Evolutionary conservation across 2,888 invertebrate species (phyloP).

Genomic region (Tenthredo scrophulariae): DNA sequence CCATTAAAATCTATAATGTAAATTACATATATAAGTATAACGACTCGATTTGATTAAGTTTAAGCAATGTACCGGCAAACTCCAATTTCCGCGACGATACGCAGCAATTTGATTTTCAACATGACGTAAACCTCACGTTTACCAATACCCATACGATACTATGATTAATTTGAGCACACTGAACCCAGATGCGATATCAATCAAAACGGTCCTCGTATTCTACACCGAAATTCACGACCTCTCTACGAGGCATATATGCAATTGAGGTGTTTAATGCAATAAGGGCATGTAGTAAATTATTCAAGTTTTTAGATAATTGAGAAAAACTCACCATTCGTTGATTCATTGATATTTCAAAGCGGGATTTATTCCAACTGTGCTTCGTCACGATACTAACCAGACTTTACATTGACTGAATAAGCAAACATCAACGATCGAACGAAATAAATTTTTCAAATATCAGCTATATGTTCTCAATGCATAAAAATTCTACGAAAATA

Average conservation of each 20-base stretch:
- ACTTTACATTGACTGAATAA: too few species aligned
- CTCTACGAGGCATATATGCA: not conserved
- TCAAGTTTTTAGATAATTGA: not conserved
- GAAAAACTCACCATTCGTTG: not conserved
- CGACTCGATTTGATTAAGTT: slow-evolving; percentile 36
- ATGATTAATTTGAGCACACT: slow-evolving; percentile 2
- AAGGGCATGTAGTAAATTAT: not conserved
- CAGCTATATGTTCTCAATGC: too few species aligned
- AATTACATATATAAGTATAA: not conserved
- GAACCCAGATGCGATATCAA: not conserved
- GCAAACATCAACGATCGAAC: too few species aligned
- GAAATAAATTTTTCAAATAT: too few species aligned
- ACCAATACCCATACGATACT: not conserved
- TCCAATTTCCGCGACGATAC: slow-evolving; percentile 40
- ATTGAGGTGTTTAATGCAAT: not conserved
- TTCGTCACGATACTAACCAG: not conserved
- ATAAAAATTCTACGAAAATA: too few species aligned
- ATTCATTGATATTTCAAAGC: not conserved
- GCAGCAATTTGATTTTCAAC: slow-evolving; percentile 28
- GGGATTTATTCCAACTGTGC: not conserved
- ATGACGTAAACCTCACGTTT: not conserved
- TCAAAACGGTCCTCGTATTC: not conserved
- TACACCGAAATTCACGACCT: not conserved
- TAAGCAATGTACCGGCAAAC: slow-evolving; percentile 4
- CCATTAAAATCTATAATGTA: not conserved